Conservation (phyloP, 1,140 invertebrate species). For the Frieseomelitta varia region DNA sequence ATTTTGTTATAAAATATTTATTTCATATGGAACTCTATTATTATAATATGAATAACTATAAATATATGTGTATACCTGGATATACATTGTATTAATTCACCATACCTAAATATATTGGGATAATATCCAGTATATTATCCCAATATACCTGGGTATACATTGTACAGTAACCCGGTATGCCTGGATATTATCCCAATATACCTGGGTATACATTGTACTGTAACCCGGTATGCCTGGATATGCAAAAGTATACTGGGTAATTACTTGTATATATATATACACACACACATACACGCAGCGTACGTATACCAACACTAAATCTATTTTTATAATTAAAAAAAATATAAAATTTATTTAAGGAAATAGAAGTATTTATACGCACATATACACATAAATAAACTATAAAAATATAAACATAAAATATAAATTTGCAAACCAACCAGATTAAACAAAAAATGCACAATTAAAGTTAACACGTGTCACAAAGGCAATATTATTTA, state of each 20-base stretch:
- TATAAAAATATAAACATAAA: neutral
- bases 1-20: neutral
- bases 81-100: too few species aligned
- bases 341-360: neutral
- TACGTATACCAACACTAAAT: too few species aligned
- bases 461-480: slow-evolving; percentile 12
- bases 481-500: neutral
- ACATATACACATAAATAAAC: neutral
- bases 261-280: neutral
- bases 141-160: too few species aligned
- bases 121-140: too few species aligned
- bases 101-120: too few species aligned
- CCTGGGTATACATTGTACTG: too few species aligned
- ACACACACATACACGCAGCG: neutral
- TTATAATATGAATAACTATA: neutral
- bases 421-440: neutral
- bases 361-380: neutral
- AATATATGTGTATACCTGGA: neutral
- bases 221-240: too few species aligned
- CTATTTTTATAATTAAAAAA: neutral
- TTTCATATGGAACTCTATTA: neutral
- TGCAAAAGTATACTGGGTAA: too few species aligned
- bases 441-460: neutral
- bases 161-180: too few species aligned
- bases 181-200: too few species aligned